Evolutionary conservation across 2,113 vertebrate genomes (phyloP), one percentile per base, ranked within the genome.

Genomic region (Pomatorhinus ruficollis): DNA sequence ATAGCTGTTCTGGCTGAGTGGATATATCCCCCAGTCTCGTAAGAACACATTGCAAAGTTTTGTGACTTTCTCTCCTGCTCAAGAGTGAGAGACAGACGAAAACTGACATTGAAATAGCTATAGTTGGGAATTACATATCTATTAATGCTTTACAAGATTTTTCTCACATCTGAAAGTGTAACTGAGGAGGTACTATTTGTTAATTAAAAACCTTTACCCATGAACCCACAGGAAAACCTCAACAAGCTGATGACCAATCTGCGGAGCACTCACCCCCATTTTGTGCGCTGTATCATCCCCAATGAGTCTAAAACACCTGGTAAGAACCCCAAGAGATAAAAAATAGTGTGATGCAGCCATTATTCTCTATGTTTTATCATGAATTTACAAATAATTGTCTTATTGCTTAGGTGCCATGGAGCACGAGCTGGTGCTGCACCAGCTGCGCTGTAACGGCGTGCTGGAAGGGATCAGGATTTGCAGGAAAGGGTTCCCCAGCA

Each of bases 181-280:
- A 57, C 3, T 45, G 14, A 52, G 21, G 20, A 74, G 11, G 11
- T 35, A 59, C 2, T 20, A 54, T 30, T 66, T 76, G 16, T 37
- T 68, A 91, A 80, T 63, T 30, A 85, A 82, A 83, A 83, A 72
- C 8, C 5, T 90, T 78, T 75, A 61, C 31, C 47, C 24, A 9
- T 83, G 68, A 69, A 56, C 56, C 47, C 37, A 94, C 89, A 99
- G 99, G 99, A 99, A 66, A 99, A 99, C 45, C 78, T 99, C 35
- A 99, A 99, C 93, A 99, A 97, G 64, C 82, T 93, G 69, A 93
- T 93, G 92, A 93, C 92, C n/a, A 93, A 93, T 3, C 45, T 93
- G 72, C 27, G 92, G 40, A 93, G 92, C 82, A 93, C 92, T 30
- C 92, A 93, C 57, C 92, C 92, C 0, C 92, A 93, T 23, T 93